phyloP scores from a whole-genome alignment of 1,140 invertebrate species.

The Cotesia typhae region DNA sequence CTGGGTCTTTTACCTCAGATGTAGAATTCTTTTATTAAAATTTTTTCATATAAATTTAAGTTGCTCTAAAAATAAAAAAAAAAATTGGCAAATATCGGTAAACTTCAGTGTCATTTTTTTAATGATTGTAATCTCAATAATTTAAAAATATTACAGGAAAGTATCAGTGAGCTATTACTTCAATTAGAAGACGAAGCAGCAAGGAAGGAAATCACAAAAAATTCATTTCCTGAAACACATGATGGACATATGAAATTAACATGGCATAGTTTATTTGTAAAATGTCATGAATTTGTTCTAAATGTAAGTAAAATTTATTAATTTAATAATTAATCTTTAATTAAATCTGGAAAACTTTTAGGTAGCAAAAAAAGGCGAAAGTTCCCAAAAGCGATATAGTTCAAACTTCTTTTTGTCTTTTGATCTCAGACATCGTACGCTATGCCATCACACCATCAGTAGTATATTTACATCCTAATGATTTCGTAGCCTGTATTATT shows the following conservation, averaged over 20 bases:
- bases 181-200: slow-evolving; percentile 10
- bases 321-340: not conserved
- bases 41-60: too few species aligned
- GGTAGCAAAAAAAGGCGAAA: not conserved
- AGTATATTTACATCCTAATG: slow-evolving; percentile 39
- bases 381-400: not conserved
- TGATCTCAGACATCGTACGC: slow-evolving; percentile 37
- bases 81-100: too few species aligned
- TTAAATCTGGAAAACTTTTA: not conserved
- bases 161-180: not conserved
- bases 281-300: slow-evolving; percentile 45
- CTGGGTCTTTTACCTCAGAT: too few species aligned
- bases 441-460: slow-evolving; percentile 34
- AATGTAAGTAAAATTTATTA: slow-evolving; percentile 39
- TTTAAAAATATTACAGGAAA: not conserved
- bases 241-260: slow-evolving; percentile 19
- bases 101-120: too few species aligned
- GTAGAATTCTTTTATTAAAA: too few species aligned
- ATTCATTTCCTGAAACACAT: slow-evolving; percentile 23
- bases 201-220: slow-evolving; percentile 43
- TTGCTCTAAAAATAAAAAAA: too few species aligned
- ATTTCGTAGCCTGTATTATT: slow-evolving; percentile 41
- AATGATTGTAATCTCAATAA: too few species aligned
- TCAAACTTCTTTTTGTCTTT: too few species aligned
- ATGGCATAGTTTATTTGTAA: slow-evolving; percentile 45